phyloP scores from a whole-genome alignment of 2,888 invertebrate genomes.

The Volucella inflata region DNA sequence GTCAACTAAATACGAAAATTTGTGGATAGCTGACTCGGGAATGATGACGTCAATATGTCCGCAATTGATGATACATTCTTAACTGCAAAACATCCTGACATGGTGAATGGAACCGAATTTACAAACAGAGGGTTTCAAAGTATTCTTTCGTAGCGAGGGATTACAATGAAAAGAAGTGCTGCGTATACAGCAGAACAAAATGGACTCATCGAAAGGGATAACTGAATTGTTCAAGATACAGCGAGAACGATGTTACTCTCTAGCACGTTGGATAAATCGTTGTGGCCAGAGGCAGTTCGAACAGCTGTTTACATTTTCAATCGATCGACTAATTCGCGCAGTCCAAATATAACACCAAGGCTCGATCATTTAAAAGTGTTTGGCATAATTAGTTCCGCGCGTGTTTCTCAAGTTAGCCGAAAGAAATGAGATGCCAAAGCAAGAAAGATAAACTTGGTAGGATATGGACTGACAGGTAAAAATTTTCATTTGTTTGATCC shows the following conservation, averaged over 20 bases:
- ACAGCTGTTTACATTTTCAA: no score
- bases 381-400: no score
- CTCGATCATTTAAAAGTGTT: neutral
- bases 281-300: no score
- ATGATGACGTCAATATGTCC: slow-evolving; percentile 12
- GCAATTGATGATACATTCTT: neutral
- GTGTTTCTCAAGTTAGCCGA: no score
- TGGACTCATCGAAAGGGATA: slow-evolving; percentile 57
- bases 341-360: slow-evolving; percentile 8
- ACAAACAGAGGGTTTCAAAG: slow-evolving; percentile 21
- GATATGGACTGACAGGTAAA: slow-evolving; percentile 18
- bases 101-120: slow-evolving; percentile 28
- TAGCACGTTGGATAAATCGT: no score
- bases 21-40: neutral
- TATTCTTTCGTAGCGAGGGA: slow-evolving; percentile 13
- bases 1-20: neutral
- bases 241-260: slow-evolving; percentile 76
- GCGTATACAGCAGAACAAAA: slow-evolving; percentile 75
- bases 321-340: slow-evolving; percentile 32
- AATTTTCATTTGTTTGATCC: slow-evolving; percentile 3
- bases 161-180: slow-evolving; percentile 11
- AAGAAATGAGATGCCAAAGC: no score
- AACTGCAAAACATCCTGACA: no score
- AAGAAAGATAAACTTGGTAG: no score
- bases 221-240: slow-evolving; percentile 76